phyloP scores from a whole-genome alignment of 2,888 invertebrate genomes.

The Isoperla grammatica region DNA sequence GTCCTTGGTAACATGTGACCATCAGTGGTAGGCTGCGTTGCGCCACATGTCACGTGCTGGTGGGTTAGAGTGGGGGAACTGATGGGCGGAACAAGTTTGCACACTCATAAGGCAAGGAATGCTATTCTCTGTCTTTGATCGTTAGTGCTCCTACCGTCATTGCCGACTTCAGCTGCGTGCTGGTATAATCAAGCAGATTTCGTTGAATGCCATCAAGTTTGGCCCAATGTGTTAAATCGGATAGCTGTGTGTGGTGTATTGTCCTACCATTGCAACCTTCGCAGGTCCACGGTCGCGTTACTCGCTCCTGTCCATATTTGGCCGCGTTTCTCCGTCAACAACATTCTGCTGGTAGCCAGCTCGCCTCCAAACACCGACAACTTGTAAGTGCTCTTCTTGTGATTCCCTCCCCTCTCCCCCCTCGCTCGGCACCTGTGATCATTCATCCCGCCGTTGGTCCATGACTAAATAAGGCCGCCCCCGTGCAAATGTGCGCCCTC shows the following conservation, averaged over 20 bases:
- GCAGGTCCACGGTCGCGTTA: not conserved
- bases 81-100: not conserved
- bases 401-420: not conserved
- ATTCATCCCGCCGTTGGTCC: slow-evolving; percentile 20
- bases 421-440: not conserved
- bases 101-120: slow-evolving; percentile 17
- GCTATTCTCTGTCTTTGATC: slow-evolving; percentile 6
- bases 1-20: no score
- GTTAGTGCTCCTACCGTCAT: not conserved
- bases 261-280: no score
- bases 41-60: no score
- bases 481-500: slow-evolving; percentile 10
- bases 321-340: slow-evolving; percentile 19
- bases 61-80: not conserved
- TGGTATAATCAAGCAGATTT: no score
- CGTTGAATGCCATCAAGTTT: no score
- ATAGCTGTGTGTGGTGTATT: not conserved
- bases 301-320: slow-evolving; percentile 22
- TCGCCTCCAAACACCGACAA: not conserved
- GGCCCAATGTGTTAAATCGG: no score
- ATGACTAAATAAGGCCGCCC: slow-evolving; percentile 28
- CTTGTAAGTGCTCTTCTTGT: no score
- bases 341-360: not conserved
- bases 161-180: no score
- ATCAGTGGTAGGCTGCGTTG: no score